Evolutionary conservation across 2,797 vertebrate genomes (phyloP), one percentile per base, ranked within the genome.

Genomic region (Clarias platycephalus): DNA sequence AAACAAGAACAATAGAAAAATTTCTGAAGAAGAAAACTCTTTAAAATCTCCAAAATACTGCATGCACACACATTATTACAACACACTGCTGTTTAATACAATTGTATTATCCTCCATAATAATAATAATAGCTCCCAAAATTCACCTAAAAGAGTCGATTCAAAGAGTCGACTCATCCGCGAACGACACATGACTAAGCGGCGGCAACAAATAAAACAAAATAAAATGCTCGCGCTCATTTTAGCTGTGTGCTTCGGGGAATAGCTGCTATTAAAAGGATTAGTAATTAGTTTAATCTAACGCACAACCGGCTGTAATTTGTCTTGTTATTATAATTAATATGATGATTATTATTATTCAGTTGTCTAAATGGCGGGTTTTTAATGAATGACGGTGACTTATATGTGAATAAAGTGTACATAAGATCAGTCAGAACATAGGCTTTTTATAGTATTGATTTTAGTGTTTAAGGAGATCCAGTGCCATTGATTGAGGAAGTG

Each of bases 161-260:
- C 16, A 66, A 28, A 53, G 78, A 66, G 40, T 53, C 78, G 78
- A 80, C 62, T 66, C 62, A 1, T 20, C 44, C n/a, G 22, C n/a
- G n/a, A 64, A 31, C n/a, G 1, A 28, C 78, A 80, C 40, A 80
- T 66, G 77, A 80, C 62, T 66, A 40, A 64, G n/a, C 40, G 37
- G 4, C 8, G 37, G 40, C 8, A 28, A 7, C 1, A 64, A 80
- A 64, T 22, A 66, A 40, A 64, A 28, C 58, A 66, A 80, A 80
- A 53, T 28, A 80, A 49, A 66, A 63, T 40, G 58, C 58, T 37
- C 1, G 31, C 34, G 8, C 4, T 3, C 20, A 13, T 3, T 28
- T 13, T 12, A 6, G 7, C 9, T 4, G 10, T 63, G 76, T 64
- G 12, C 64, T 63, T 20, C 16, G n/a, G 44, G 15, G 18, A 63